phyloP scores from a whole-genome alignment of 2,113 vertebrate species.

The Oryzias curvinotus region DNA sequence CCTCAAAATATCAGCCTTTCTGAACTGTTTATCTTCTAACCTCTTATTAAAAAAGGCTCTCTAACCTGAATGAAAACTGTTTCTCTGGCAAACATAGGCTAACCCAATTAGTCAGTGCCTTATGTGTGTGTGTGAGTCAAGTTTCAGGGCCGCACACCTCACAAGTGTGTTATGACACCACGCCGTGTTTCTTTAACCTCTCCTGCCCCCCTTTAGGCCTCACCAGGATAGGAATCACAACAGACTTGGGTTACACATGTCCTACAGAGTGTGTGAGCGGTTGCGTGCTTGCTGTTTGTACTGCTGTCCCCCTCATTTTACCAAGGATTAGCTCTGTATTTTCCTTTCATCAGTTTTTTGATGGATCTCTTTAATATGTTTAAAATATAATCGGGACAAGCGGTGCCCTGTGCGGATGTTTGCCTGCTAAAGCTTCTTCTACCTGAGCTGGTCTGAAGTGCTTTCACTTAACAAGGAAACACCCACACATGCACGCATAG shows the following conservation, averaged over 20 bases:
- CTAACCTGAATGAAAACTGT: conserved; percentile 69
- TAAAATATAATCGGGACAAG: conserved; percentile 76
- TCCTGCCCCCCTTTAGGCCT: conserved; percentile 68
- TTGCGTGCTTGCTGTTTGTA: neutral
- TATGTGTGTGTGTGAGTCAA: conserved; percentile 48
- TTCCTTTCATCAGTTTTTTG: conserved; percentile 79
- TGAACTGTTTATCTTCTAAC: conserved; percentile 59
- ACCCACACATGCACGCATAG: conserved; percentile 23
- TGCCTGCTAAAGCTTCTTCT: conserved; percentile 60
- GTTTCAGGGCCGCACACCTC: conserved; percentile 72
- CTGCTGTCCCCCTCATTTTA: conserved; percentile 59
- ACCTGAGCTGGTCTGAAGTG: conserved; percentile 52
- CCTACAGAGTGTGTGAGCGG: conserved; percentile 57
- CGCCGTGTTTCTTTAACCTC: conserved; percentile 78
- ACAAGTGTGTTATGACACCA: conserved; percentile 68
- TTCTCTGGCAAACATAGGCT: conserved; percentile 61
- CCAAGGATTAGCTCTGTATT: conserved; percentile 79
- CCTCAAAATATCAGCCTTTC: conserved; percentile 56
- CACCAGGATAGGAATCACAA: conserved; percentile 75
- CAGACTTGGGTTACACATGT: conserved; percentile 82
- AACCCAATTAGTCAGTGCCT: conserved; percentile 73
- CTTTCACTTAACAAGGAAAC: conserved; percentile 57
- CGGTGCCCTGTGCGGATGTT: conserved; percentile 77
- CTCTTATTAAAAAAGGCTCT: conserved; percentile 57
- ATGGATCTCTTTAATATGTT: conserved; percentile 72